Base-by-base conservation (phyloP, 2,797 vertebrate genomes). In the Rhinophrynus dorsalis region DNA sequence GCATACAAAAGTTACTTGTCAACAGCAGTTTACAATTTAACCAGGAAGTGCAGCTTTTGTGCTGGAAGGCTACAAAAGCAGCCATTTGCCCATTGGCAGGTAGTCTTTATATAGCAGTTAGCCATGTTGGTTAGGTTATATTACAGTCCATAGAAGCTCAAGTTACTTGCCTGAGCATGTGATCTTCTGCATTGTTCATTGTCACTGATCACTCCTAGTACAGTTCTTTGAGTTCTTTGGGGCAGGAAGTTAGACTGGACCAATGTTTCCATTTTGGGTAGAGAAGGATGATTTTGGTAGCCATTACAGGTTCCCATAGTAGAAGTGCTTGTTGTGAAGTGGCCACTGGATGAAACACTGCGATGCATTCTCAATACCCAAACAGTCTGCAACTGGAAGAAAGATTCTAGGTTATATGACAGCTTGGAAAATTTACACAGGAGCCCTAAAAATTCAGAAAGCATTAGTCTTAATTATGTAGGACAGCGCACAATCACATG, bases 121-220 rank as follows among this genome's bases (percentile, higher is more conserved):
- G n/a, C n/a, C n/a, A n/a, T n/a, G n/a, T n/a, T n/a, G n/a, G n/a
- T n/a, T n/a, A n/a, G n/a, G n/a, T 18, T 2, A 17, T 17, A 18
- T 2, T 17, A 7, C 5, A 18, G 2, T 23, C 10, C 11, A 47
- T 21, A 23, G 20, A 13, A 51, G 3, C 3, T 6, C 3, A 10
- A n/a, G 15, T 13, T 27, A 47, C 67, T 83, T 85, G 89, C 90
- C 86, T 86, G 83, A 61, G 67, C 38, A 38, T 74, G 61, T 29
- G 75, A 74, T 42, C 78, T 84, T 64, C 62, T 44, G 59, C 37
- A 79, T 56, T 90, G 89, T 30, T 82, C 83, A 52, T 90, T 91
- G 62, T 88, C 86, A 13, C 75, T 75, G 10, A 91, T 71, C 58
- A 87, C 77, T 2, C 86, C 85, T 57, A 90, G 79, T 27, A 87